Conservation (phyloP, 2,888 invertebrate genomes). For the Acanthosepion esculentum region DNA sequence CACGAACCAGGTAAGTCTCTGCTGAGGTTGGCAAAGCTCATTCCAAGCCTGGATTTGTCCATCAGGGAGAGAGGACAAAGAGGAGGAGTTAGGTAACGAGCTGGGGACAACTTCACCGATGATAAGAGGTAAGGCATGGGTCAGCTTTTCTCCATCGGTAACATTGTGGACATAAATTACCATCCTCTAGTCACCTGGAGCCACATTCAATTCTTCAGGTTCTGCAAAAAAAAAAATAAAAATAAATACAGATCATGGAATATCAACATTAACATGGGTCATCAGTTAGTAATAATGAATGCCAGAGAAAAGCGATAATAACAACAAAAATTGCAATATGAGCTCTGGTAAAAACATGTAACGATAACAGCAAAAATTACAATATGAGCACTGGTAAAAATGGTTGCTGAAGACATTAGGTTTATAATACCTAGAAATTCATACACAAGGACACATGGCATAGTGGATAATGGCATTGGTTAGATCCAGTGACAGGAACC, state of each 20-base stretch:
- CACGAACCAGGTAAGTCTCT: constrained; percentile 78
- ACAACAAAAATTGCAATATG: too few relatives aligned
- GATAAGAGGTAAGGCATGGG: constrained; percentile 68
- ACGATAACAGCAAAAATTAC: too few relatives aligned
- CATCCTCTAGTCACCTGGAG: constrained; percentile 55
- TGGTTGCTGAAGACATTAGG: too few relatives aligned
- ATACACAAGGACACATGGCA: too few relatives aligned
- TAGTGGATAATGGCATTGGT: too few relatives aligned
- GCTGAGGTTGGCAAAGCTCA: constrained; percentile 54
- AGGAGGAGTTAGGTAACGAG: background rate
- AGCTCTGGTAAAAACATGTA: too few relatives aligned
- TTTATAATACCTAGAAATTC: too few relatives aligned
- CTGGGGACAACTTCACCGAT: constrained; percentile 67
- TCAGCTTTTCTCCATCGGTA: constrained; percentile 63
- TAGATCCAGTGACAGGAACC: too few relatives aligned
- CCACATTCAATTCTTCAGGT: background rate
- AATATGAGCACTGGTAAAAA: too few relatives aligned
- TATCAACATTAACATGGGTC: too few relatives aligned
- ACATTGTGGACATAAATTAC: constrained; percentile 69
- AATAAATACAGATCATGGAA: background rate
- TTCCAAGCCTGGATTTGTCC: constrained; percentile 64
- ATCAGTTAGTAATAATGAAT: too few relatives aligned
- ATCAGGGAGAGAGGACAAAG: constrained; percentile 59
- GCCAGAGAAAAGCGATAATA: too few relatives aligned
- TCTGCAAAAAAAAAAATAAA: background rate